These are phyloP conservation scores for Bombyx mori DNA, from an alignment of 1,140 invertebrate genomes.

Conservation along the genomic window DNA sequence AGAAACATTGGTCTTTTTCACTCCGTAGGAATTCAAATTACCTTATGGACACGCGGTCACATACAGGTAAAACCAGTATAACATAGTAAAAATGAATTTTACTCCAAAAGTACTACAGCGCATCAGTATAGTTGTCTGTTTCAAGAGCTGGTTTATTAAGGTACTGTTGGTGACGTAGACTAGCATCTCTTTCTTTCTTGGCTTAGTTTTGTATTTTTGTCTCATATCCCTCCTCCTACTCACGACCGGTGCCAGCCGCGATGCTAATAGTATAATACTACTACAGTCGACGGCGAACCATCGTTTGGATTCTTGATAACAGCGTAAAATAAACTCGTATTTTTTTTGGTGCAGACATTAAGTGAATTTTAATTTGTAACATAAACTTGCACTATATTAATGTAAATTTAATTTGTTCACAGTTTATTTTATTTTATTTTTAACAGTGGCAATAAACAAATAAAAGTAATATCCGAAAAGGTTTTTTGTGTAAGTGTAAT, in stretches of 20 bases:
- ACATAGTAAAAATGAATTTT: conserved; percentile 38
- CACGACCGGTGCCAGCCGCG: conserved; percentile 28
- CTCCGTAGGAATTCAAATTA: conserved; percentile 64
- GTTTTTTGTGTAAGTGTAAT: conserved; percentile 49
- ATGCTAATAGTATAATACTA: conserved; percentile 45
- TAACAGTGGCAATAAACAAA: not conserved
- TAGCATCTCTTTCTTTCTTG: conserved; percentile 32
- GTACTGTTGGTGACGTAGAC: conserved; percentile 37
- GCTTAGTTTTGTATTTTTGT: conserved; percentile 30
- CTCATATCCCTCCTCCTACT: conserved; percentile 47
- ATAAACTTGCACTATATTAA: conserved; percentile 9
- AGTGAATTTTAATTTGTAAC: conserved; percentile 11
- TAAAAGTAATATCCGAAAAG: conserved; percentile 17
- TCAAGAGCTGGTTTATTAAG: conserved; percentile 58
- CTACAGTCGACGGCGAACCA: conserved; percentile 50
- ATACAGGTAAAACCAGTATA: conserved; percentile 65
- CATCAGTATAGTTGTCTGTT: conserved; percentile 38
- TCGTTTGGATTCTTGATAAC: conserved; percentile 34
- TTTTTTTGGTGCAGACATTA: not conserved
- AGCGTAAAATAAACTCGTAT: conserved; percentile 2
- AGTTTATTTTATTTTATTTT: not conserved
- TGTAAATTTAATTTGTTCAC: conserved; percentile 1
- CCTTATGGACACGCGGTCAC: conserved; percentile 51
- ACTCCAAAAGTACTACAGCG: conserved; percentile 22
- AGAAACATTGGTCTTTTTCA: conserved; percentile 58